Evolutionary conservation across 2,888 invertebrate species (phyloP).

Genomic region (Eupithecia subfuscata): DNA sequence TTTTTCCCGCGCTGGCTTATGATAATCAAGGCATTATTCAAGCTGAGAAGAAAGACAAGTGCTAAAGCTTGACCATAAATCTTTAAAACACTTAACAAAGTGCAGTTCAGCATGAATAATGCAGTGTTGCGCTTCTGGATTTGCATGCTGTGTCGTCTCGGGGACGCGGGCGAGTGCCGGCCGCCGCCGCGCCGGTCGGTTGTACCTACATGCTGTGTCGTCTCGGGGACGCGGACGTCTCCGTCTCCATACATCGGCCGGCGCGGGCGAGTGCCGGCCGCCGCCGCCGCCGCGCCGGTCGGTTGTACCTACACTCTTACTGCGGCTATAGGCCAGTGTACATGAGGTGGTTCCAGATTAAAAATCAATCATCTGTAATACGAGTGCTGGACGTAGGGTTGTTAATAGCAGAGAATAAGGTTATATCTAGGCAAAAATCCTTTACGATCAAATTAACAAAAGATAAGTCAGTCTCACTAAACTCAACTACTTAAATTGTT

Average conservation of each 20-base stretch:
- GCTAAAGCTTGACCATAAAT: conserved; percentile 8
- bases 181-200: no score
- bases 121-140: conserved; percentile 28
- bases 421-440: no score
- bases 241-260: conserved; percentile 25
- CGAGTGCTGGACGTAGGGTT: no score
- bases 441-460: not conserved
- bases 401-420: no score
- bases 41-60: not conserved
- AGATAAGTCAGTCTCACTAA: not conserved
- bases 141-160: conserved; percentile 9
- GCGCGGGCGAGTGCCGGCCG: no score
- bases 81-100: conserved; percentile 20
- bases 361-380: no score
- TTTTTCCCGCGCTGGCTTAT: not conserved
- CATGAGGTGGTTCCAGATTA: no score
- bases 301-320: no score
- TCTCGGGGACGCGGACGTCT: conserved; percentile 19
- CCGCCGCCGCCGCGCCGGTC: no score
- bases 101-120: conserved; percentile 23
- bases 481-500: no score
- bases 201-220: conserved; percentile 9
- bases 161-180: conserved; percentile 19
- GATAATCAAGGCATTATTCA: conserved; percentile 7
- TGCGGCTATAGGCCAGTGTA: no score